Evolutionary conservation across 2,888 invertebrate species (phyloP).

Genomic region (Chaetogeoica ovagalla): DNA sequence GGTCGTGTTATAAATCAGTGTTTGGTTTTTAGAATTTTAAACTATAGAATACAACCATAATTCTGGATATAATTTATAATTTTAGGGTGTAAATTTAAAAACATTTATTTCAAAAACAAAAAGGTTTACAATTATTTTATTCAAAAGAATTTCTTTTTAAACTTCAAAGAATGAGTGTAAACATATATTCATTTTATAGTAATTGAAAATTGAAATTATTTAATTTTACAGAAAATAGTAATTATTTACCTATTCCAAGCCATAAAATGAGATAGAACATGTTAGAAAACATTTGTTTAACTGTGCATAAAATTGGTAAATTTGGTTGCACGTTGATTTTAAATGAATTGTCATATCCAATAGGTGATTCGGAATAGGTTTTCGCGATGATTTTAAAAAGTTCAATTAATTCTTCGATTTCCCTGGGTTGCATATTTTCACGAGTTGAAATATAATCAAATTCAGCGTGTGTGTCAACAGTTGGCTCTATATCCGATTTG

Average conservation of each 20-base stretch:
- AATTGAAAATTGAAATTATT: not conserved
- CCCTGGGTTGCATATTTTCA: constrained; percentile 34
- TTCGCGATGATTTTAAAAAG: constrained; percentile 45
- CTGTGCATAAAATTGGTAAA: constrained; percentile 37
- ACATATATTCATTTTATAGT: not conserved
- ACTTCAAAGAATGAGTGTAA: not conserved
- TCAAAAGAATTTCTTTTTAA: too few species aligned
- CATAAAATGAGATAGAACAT: constrained; percentile 31
- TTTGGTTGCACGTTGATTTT: constrained; percentile 36
- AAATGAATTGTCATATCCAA: constrained; percentile 41
- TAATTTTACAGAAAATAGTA: not conserved
- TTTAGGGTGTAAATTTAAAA: too few species aligned
- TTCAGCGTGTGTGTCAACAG: constrained; percentile 17
- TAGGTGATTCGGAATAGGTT: constrained; percentile 43
- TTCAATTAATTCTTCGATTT: constrained; percentile 49
- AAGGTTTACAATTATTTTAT: too few species aligned
- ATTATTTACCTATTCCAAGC: constrained; percentile 42
- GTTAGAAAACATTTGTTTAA: constrained; percentile 35
- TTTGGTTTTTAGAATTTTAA: too few species aligned
- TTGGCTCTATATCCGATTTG: constrained; percentile 27
- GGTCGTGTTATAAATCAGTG: too few species aligned
- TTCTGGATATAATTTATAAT: too few species aligned
- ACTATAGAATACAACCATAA: too few species aligned
- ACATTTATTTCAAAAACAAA: too few species aligned
- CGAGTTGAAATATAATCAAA: constrained; percentile 42